These are phyloP conservation scores for Oceanodroma tethys DNA, from an alignment of 2,113 vertebrate genomes.

Conservation along the genomic window DNA sequence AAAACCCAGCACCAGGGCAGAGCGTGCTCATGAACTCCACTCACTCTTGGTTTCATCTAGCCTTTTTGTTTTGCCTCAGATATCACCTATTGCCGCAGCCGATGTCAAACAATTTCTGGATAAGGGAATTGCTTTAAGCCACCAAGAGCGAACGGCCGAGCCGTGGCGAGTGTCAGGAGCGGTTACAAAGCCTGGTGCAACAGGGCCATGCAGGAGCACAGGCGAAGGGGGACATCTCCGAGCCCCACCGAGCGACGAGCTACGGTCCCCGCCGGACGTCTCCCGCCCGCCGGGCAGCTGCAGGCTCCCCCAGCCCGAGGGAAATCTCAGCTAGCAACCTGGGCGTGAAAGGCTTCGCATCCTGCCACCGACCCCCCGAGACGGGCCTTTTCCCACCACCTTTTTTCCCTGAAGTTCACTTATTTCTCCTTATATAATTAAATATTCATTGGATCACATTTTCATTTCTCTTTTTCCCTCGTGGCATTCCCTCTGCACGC, in stretches of 20 bases:
- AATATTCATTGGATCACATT: background rate
- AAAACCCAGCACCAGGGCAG: background rate
- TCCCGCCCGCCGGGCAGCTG: background rate
- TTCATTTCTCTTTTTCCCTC: background rate
- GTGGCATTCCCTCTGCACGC: background rate
- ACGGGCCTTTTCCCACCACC: background rate
- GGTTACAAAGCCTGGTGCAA: background rate
- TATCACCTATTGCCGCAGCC: background rate
- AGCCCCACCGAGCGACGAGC: fast-evolving
- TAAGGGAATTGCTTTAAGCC: background rate
- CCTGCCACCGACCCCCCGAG: background rate
- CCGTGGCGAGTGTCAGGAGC: fast-evolving
- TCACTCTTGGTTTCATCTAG: background rate
- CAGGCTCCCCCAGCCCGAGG: background rate
- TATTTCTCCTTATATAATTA: background rate
- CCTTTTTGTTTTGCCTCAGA: background rate
- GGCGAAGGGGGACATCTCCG: fast-evolving
- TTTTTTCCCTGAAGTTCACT: background rate
- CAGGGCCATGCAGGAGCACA: fast-evolving
- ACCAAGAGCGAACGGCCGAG: background rate
- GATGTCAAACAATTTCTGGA: background rate
- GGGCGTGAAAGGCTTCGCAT: background rate
- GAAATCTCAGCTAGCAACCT: fast-evolving
- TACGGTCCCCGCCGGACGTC: fast-evolving
- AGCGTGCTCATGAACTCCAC: fast-evolving